Evolutionary conservation across 2,113 vertebrate genomes (phyloP).

Genomic region (Neolamprologus devosi): DNA sequence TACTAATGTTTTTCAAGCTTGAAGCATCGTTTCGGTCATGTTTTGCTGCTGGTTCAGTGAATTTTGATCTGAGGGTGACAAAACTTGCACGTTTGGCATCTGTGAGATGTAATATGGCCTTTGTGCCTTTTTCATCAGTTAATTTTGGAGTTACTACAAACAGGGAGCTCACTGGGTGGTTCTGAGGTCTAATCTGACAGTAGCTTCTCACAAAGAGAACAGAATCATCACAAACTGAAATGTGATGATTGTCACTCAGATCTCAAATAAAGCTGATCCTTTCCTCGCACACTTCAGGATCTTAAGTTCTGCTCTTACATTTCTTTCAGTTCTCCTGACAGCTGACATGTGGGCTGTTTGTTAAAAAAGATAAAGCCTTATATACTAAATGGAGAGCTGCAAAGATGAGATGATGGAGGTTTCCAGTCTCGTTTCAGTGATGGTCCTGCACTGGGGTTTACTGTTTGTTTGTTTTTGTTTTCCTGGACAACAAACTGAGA

Average conservation of each 20-base stretch:
- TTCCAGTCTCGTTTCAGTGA: neutral
- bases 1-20: neutral
- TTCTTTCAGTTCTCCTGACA: neutral
- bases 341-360: neutral
- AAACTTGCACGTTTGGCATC: neutral
- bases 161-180: neutral
- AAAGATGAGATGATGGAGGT: neutral
- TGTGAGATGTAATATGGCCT: neutral
- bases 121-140: neutral
- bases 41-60: neutral
- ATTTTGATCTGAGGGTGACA: neutral
- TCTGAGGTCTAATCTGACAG: neutral
- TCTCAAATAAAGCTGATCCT: neutral
- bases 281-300: neutral
- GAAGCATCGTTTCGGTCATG: rapidly evolving
- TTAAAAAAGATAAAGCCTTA: neutral
- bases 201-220: neutral
- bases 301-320: neutral
- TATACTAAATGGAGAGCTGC: neutral
- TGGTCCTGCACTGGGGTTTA: neutral
- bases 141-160: neutral
- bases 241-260: neutral
- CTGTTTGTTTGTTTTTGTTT: neutral
- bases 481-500: neutral
- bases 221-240: neutral